A percentile compares a stretch with the other conserved stretches of the same genome.
phyloP scores from a whole-genome alignment of 2,888 invertebrate genomes.

The Chesias legatella region DNA sequence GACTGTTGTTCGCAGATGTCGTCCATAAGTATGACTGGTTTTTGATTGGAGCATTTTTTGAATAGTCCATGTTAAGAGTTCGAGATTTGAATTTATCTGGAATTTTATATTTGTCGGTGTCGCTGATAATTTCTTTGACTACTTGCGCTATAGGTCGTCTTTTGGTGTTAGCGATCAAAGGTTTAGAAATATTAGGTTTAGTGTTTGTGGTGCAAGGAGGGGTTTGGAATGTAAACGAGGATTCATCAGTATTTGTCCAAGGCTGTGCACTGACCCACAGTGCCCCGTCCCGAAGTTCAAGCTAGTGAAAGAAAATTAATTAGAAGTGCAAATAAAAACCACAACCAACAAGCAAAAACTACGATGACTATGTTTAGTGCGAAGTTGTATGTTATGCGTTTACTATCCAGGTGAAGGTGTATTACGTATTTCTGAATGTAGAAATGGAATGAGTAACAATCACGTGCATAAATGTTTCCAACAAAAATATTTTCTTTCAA shows the following conservation, averaged over 20 bases:
- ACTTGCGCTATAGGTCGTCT: constrained; percentile 48
- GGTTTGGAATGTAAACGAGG: constrained; percentile 50
- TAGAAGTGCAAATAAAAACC: constrained; percentile 34
- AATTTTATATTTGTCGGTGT: constrained; percentile 48
- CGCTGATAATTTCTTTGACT: constrained; percentile 55
- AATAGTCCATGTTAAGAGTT: constrained; percentile 41
- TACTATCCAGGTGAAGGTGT: no score
- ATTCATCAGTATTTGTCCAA: constrained; percentile 66
- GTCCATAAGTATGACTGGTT: constrained; percentile 66
- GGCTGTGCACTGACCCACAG: constrained; percentile 60
- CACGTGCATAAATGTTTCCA: no score
- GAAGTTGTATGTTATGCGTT: no score
- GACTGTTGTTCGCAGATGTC: constrained; percentile 42
- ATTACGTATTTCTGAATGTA: no score
- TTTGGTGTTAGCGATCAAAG: constrained; percentile 15
- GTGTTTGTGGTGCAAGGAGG: constrained; percentile 40
- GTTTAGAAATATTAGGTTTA: constrained; percentile 22
- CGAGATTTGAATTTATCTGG: constrained; percentile 53
- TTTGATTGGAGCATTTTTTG: constrained; percentile 36
- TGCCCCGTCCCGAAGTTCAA: constrained; percentile 63
- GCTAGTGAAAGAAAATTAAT: constrained; percentile 58
- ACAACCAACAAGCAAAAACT: constrained; percentile 19
- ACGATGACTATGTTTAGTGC: no score
- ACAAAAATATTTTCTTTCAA: no score
- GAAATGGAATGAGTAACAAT: no score